Conservation (phyloP, 2,888 invertebrate species). For the Microplitis manilae region DNA sequence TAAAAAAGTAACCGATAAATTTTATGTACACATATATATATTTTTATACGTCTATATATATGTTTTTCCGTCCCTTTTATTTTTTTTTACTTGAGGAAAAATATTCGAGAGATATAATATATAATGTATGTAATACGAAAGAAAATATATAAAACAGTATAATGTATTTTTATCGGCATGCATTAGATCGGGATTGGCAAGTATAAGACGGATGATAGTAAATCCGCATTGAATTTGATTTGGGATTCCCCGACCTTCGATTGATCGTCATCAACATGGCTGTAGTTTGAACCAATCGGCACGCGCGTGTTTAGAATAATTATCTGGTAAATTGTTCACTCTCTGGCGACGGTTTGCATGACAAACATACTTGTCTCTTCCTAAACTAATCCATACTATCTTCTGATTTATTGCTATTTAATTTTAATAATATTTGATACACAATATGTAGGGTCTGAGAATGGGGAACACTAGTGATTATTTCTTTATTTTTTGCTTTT, state of each 20-base stretch:
- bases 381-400: slow-evolving; percentile 12
- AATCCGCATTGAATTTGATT: slow-evolving; percentile 27
- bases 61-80: neutral
- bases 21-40: neutral
- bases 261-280: slow-evolving; percentile 34
- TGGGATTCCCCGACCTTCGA: slow-evolving; percentile 28
- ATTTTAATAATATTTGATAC: neutral
- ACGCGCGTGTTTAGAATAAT: slow-evolving; percentile 46
- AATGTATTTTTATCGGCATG: neutral
- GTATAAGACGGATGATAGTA: slow-evolving; percentile 1
- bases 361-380: slow-evolving; percentile 37
- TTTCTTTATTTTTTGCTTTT: too few relatives aligned
- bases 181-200: neutral
- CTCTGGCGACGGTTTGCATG: slow-evolving; percentile 14
- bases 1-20: neutral
- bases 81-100: neutral
- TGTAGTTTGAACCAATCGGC: slow-evolving; percentile 37
- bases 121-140: neutral
- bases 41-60: neutral
- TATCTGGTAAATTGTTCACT: slow-evolving; percentile 38
- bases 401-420: neutral
- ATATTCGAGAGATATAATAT: neutral
- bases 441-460: too few relatives aligned
- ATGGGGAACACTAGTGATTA: too few relatives aligned
- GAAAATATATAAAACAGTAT: neutral